These are phyloP conservation scores for Uropetala carovei DNA, from an alignment of 2,888 invertebrate species.

Conservation along the genomic window DNA sequence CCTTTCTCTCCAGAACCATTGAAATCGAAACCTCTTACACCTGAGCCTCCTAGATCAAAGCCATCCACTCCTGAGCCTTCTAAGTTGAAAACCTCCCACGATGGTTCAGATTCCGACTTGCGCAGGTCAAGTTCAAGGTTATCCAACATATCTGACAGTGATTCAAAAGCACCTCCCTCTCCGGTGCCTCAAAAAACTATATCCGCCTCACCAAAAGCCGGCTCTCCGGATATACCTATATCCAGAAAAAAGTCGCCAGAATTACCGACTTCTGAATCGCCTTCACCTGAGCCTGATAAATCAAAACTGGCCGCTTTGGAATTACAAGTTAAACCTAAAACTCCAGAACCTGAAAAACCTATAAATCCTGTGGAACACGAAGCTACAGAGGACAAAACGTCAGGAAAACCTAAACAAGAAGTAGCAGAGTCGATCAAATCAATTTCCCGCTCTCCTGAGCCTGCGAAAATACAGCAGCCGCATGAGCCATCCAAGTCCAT, in stretches of 20 bases:
- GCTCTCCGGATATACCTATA: conserved; percentile 1
- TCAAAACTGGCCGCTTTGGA: background rate
- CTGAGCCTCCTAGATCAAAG: conserved; percentile 38
- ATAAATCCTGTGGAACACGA: background rate
- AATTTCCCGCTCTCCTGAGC: background rate
- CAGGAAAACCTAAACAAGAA: background rate
- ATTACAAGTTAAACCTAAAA: background rate
- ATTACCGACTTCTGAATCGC: background rate
- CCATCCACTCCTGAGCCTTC: conserved; percentile 37
- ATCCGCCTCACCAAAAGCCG: conserved; percentile 22
- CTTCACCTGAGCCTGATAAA: conserved; percentile 39
- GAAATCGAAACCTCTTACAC: background rate
- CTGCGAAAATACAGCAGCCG: background rate
- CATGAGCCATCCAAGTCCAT: background rate
- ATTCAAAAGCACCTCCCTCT: background rate
- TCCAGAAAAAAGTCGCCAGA: conserved; percentile 13
- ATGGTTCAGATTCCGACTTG: background rate
- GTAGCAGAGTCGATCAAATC: background rate
- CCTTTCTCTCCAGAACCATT: conserved; percentile 8
- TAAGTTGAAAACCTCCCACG: conserved; percentile 5
- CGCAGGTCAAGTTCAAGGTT: conserved; percentile 30
- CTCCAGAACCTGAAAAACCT: conserved; percentile 2
- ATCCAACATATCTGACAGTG: conserved; percentile 34
- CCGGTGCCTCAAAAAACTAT: background rate
- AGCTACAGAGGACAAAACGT: background rate